These are phyloP conservation scores for Chymomyza costata DNA, from an alignment of 1,140 invertebrate species.

Conservation along the genomic window DNA sequence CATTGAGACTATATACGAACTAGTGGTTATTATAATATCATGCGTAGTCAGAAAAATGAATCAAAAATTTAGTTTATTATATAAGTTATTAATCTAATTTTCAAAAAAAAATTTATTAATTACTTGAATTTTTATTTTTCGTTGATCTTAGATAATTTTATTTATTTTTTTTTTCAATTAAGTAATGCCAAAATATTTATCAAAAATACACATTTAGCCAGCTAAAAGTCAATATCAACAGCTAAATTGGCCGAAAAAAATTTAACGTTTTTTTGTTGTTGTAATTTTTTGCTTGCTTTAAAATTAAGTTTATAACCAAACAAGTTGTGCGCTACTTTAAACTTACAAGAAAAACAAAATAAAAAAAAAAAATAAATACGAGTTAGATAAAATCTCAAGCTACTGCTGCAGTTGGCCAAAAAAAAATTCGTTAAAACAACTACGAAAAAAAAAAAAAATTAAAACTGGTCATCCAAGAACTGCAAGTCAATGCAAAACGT, in stretches of 20 bases:
- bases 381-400: constrained; percentile 10
- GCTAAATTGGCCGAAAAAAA: constrained; percentile 57
- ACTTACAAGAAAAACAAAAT: constrained; percentile 17
- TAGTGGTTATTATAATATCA: no score
- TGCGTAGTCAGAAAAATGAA: no score
- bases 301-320: constrained; percentile 44
- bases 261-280: constrained; percentile 17
- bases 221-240: constrained; percentile 68
- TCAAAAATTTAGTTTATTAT: no score
- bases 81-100: no score
- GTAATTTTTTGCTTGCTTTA: constrained; percentile 31
- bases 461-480: constrained; percentile 71
- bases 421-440: not conserved
- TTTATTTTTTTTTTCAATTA: no score
- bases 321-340: constrained; percentile 35
- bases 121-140: no score
- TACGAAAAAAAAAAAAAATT: not conserved
- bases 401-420: constrained; percentile 42
- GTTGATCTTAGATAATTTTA: no score
- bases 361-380: constrained; percentile 19
- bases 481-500: constrained; percentile 35
- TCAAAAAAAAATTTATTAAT: no score
- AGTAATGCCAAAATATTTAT: constrained; percentile 29
- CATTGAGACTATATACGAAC: no score
- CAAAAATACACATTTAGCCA: constrained; percentile 48